These are phyloP conservation scores for Sebastes aleutianus DNA, from an alignment of 2,797 vertebrate species.

Conservation along the genomic window DNA sequence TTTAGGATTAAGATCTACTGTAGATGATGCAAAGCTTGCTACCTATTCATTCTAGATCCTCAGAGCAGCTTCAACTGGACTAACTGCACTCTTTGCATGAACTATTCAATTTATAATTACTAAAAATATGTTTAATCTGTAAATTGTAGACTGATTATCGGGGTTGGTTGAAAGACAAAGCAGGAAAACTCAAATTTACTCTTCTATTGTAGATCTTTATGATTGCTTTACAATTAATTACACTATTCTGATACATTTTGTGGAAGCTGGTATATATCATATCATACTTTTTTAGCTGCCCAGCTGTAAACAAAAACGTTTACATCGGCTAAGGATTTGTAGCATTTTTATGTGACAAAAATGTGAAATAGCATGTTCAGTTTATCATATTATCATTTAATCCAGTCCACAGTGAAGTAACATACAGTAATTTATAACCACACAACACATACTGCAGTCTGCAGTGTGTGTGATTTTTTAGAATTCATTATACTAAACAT, in stretches of 20 bases:
- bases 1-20: not conserved
- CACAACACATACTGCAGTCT: not conserved
- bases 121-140: not conserved
- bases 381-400: not conserved
- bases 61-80: not conserved
- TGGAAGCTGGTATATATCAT: not conserved
- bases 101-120: not conserved
- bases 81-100: not conserved
- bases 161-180: not conserved
- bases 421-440: not conserved
- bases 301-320: no score
- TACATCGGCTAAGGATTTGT: no score
- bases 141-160: no score
- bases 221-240: not conserved
- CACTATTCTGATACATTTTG: not conserved
- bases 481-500: not conserved
- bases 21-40: not conserved
- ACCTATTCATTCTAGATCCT: not conserved
- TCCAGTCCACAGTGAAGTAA: not conserved
- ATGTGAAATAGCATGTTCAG: not conserved
- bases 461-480: not conserved
- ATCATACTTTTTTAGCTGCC: no score
- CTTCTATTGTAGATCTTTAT: no score
- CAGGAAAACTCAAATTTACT: not conserved
- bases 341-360: not conserved